Base-by-base conservation (phyloP, 2,888 invertebrate genomes). In the Barypeithes pellucidus region DNA sequence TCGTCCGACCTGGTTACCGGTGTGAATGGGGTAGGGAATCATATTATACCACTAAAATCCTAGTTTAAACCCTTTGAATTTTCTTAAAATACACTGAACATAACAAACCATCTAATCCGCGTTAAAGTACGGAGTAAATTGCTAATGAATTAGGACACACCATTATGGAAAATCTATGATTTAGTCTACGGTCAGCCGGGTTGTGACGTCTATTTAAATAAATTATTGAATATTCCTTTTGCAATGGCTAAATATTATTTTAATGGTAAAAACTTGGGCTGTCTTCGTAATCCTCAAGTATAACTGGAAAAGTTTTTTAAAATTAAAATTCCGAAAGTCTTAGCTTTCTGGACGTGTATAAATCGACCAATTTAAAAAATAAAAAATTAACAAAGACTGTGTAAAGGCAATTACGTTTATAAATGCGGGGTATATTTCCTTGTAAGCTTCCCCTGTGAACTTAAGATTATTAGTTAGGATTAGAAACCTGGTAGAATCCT, bases 321-420 rank as follows among this genome's bases (percentile, higher is more conserved):
- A 63, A 72, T 72, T 67, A 72, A 72, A 72, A 67, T 67, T 72
- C 72, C 62, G 20, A 33, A 61, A 67, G 45, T 67, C 67, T 61
- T 67, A 72, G 43, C 57, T 47, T 67, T 67, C 45, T 29, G 41
- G 73, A 73, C 73, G 73, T 59, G 52, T 68, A 73, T 69, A 73
- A 73, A 73, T 73, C 60, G 73, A 22, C 50, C 68, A 73, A 73
- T 73, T 73, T 73, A 60, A 45, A 65, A 69, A 63, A 73, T 68
- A 69, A 73, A 73, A 72, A 73, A 73, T 73, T 73, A 73, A 68
- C 73, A 73, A 72, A 72, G 73, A 69, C 73, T 68, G 67, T 67
- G 72, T 73, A 68, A 68, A 73, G 60, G 68, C 73, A 73, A 73
- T 73, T 73, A 73, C 68, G 73, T 68, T 73, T 68, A 73, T 69